phyloP scores from a whole-genome alignment of 2,888 invertebrate species.

The Mellilla xanthometata region DNA sequence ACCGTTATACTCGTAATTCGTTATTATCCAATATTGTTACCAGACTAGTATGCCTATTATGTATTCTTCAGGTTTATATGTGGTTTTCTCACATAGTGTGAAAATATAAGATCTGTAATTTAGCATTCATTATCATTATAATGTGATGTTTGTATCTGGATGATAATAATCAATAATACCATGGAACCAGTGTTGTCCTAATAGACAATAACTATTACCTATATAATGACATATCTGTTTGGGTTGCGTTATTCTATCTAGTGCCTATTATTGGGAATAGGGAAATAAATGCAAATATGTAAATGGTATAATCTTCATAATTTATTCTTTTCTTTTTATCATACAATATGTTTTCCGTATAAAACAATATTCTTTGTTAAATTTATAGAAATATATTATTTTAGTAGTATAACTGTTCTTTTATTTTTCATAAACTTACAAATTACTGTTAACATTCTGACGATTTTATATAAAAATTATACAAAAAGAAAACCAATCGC shows the following conservation, averaged over 20 bases:
- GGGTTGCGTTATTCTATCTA: too few relatives aligned
- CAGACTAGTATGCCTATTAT: not conserved
- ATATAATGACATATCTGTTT: too few relatives aligned
- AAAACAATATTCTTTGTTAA: conserved; percentile 83
- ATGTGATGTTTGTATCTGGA: too few relatives aligned
- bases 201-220: too few relatives aligned
- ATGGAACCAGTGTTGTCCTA: too few relatives aligned
- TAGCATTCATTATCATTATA: too few relatives aligned
- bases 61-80: too few relatives aligned
- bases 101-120: too few relatives aligned
- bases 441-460: conserved; percentile 81
- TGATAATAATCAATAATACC: too few relatives aligned
- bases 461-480: conserved; percentile 79
- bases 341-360: conserved; percentile 81
- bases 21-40: conserved; percentile 1
- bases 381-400: conserved; percentile 82
- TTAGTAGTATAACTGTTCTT: conserved; percentile 79
- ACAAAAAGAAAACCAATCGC: conserved; percentile 58
- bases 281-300: conserved; percentile 58
- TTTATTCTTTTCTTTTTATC: conserved; percentile 75
- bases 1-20: too few relatives aligned
- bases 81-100: too few relatives aligned
- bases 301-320: conserved; percentile 81
- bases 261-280: conserved; percentile 1
- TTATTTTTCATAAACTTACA: conserved; percentile 80